Conservation (phyloP, 35 echinoderm and acorn worm genomes). For the Anneissia japonica region DNA sequence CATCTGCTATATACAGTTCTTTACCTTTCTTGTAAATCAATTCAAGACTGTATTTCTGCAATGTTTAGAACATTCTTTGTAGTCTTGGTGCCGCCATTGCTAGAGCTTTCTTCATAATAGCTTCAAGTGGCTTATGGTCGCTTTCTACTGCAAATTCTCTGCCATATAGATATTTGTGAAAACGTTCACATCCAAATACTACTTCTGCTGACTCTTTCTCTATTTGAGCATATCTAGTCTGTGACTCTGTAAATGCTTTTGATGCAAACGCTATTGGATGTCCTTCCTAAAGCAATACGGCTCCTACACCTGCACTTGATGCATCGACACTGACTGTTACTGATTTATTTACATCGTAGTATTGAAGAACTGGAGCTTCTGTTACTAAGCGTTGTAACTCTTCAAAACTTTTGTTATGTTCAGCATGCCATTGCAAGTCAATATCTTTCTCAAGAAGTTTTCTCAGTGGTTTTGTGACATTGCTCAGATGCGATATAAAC, state of each 20-base stretch:
- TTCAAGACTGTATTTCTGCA: constrained; percentile 34
- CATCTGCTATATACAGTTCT: constrained; percentile 33
- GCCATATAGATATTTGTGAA: constrained; percentile 28
- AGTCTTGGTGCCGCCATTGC: constrained; percentile 3
- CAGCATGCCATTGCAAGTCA: no score
- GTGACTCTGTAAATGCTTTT: constrained; percentile 9
- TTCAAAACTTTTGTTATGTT: no score
- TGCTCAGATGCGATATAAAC: no score
- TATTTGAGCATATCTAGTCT: constrained; percentile 10
- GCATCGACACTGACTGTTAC: constrained; percentile 15
- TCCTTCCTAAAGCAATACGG: constrained; percentile 17
- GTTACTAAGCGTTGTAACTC: constrained; percentile 28
- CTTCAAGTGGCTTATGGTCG: constrained; percentile 41
- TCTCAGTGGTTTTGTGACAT: no score
- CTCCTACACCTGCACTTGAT: background rate
- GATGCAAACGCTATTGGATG: constrained; percentile 31
- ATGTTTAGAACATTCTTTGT: constrained; percentile 35
- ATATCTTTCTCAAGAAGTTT: no score
- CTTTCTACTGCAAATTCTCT: constrained; percentile 19
- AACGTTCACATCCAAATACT: constrained; percentile 36
- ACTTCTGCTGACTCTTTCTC: constrained; percentile 38
- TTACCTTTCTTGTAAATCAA: constrained; percentile 40
- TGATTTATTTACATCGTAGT: constrained; percentile 30
- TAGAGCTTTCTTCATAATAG: constrained; percentile 28
- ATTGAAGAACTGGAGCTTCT: constrained; percentile 25